A percentile compares a stretch with the other conserved stretches of the same genome.
Conservation (phyloP, 2,888 invertebrate species). For the Agrilus cyanescens region DNA sequence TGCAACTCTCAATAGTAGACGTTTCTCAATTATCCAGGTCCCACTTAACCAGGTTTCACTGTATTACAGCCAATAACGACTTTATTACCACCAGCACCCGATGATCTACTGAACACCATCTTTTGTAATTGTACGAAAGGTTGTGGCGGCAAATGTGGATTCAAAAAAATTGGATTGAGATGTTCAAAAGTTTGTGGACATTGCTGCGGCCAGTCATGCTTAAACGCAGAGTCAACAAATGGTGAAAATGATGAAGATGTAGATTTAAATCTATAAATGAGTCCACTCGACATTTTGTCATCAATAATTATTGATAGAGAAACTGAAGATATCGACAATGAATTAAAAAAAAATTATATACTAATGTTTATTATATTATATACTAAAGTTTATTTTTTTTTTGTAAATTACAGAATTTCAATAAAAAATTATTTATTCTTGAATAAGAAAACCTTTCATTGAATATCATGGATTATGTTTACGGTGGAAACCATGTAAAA, state of each 20-base stretch:
- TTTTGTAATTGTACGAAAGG: slow-evolving; percentile 8
- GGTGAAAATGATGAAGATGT: no score
- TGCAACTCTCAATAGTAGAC: no score
- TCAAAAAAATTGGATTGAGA: slow-evolving; percentile 6
- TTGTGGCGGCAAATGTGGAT: slow-evolving; percentile 8
- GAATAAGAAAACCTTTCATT: no score
- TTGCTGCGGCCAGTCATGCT: no score
- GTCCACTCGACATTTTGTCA: slow-evolving; percentile 4
- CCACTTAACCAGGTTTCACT: no score
- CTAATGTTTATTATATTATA: background rate
- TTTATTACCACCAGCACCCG: slow-evolving; percentile 5
- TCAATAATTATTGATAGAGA: slow-evolving; percentile 3
- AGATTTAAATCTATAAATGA: background rate
- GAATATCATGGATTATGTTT: no score
- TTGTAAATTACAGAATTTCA: no score
- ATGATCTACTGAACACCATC: slow-evolving; percentile 8
- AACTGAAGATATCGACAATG: slow-evolving; percentile 8
- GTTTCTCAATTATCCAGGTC: no score
- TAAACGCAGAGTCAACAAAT: no score
- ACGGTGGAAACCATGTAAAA: slow-evolving; percentile 7
- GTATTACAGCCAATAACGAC: slow-evolving; percentile 8
- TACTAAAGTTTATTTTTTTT: no score
- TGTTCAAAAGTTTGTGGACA: no score
- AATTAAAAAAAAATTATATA: slow-evolving; percentile 4
- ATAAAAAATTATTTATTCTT: no score